Evolutionary conservation across 2,888 invertebrate species (phyloP).

Genomic region (Erebia palarica): DNA sequence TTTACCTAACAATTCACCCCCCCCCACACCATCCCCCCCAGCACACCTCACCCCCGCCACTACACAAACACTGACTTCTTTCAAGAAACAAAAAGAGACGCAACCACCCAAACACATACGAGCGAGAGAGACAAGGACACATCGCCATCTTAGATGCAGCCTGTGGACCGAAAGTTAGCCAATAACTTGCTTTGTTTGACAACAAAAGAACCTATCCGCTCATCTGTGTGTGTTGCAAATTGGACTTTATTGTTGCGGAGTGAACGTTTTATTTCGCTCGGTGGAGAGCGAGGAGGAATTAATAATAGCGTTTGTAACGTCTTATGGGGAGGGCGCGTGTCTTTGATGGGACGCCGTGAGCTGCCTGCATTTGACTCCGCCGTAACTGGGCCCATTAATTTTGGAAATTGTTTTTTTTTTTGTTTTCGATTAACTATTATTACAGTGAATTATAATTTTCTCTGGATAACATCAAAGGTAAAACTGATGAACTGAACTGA

Average conservation of each 20-base stretch:
- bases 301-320: constrained; percentile 68
- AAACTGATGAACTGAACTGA: too few species aligned
- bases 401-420: constrained; percentile 29
- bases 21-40: constrained; percentile 26
- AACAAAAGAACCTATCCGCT: constrained; percentile 40
- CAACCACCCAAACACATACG: constrained; percentile 45
- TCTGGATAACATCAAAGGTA: neutral
- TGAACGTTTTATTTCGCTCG: constrained; percentile 53
- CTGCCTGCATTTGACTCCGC: constrained; percentile 35
- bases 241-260: constrained; percentile 52
- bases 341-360: constrained; percentile 50
- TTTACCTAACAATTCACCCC: constrained; percentile 63
- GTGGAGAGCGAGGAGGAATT: constrained; percentile 53
- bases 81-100: constrained; percentile 69
- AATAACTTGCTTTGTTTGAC: constrained; percentile 61
- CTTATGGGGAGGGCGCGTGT: constrained; percentile 68
- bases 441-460: neutral
- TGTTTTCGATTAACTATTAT: neutral
- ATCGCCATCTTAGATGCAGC: constrained; percentile 80
- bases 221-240: constrained; percentile 45
- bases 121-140: constrained; percentile 56
- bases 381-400: constrained; percentile 28
- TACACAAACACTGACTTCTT: constrained; percentile 74
- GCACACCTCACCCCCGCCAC: constrained; percentile 55
- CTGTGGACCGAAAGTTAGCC: constrained; percentile 79